These are phyloP conservation scores for Trachymyrmex cornetzi DNA, from an alignment of 1,140 invertebrate genomes.

Conservation along the genomic window DNA sequence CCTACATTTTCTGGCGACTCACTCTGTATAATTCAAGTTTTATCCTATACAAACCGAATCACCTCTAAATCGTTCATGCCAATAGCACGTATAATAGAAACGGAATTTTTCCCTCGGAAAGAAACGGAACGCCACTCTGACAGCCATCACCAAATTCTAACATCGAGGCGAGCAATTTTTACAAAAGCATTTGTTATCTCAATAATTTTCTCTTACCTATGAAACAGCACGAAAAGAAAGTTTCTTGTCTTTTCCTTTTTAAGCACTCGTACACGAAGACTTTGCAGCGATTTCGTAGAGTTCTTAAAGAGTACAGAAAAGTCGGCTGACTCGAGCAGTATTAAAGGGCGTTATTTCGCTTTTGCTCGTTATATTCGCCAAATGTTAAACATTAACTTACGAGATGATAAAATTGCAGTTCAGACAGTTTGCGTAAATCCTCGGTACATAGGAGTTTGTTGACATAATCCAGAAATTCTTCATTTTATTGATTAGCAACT, in stretches of 20 bases:
- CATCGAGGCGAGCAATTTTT: conserved; percentile 12
- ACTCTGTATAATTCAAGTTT: conserved; percentile 52
- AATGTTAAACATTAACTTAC: conserved; percentile 13
- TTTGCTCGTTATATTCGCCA: neutral
- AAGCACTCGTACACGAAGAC: neutral
- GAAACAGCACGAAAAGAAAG: conserved; percentile 13
- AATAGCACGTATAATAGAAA: conserved; percentile 23
- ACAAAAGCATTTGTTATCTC: conserved; percentile 39
- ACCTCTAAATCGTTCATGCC: conserved; percentile 18
- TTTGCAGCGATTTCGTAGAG: conserved; percentile 11
- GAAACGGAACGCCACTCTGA: conserved; percentile 6
- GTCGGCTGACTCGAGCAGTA: neutral
- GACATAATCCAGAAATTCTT: conserved; percentile 8
- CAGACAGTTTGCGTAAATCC: neutral
- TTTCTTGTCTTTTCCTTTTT: neutral
- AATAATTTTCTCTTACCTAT: conserved; percentile 21
- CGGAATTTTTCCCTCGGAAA: conserved; percentile 21
- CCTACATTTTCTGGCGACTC: conserved; percentile 40
- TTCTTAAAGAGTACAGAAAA: conserved; percentile 30
- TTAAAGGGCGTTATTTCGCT: conserved; percentile 25
- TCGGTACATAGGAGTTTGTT: too few relatives aligned
- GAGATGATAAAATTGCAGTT: neutral
- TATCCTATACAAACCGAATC: conserved; percentile 19
- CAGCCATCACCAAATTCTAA: conserved; percentile 30
- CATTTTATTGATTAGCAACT: neutral